Base-by-base conservation (phyloP, 2,888 invertebrate genomes). In the Platycheirus rosarum region DNA sequence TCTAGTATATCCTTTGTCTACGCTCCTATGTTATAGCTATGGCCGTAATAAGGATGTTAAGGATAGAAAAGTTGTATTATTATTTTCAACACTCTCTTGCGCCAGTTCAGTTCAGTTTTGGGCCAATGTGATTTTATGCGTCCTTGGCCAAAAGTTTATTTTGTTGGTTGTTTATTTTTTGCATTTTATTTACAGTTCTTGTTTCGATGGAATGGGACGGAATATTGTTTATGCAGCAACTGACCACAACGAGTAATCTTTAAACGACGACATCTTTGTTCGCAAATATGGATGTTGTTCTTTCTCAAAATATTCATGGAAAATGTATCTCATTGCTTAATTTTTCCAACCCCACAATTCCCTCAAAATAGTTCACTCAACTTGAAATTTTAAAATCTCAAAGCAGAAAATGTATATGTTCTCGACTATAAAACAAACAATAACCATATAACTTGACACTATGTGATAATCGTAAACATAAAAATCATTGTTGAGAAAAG, bases 391-490 rank as follows among this genome's bases (percentile, higher is more conserved):
- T 44, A 60, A 60, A 44, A 42, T 60, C 18, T n/a, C n/a, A 7
- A 4, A 11, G n/a, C 14, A 6, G 16, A 40, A 53, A 18, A n/a
- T n/a, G n/a, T 35, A 23, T 14, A 23, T 40, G 23, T 35, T 26
- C 7, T 32, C 13, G 14, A 37, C 49, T 16, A 29, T 23, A 69
- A 77, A 70, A 68, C 46, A 60, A 53, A 40, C 71, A 68, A 77
- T 82, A 77, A 73, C 77, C 76, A 68, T 82, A 82, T 73, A 77
- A 77, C 63, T 49, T 63, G 77, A 73, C 71, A 82, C 77, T 69
- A 68, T 73, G 77, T 82, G 82, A 82, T 82, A 73, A 82, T 82
- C 82, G 71, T 82, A 82, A 82, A 82, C 60, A 40, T 40, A 55
- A 57, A 23, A 35, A 26, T 46, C 32, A 26, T 40, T 40, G 32